Conservation (phyloP, 2,797 vertebrate species). For the Tadarida brasiliensis region DNA sequence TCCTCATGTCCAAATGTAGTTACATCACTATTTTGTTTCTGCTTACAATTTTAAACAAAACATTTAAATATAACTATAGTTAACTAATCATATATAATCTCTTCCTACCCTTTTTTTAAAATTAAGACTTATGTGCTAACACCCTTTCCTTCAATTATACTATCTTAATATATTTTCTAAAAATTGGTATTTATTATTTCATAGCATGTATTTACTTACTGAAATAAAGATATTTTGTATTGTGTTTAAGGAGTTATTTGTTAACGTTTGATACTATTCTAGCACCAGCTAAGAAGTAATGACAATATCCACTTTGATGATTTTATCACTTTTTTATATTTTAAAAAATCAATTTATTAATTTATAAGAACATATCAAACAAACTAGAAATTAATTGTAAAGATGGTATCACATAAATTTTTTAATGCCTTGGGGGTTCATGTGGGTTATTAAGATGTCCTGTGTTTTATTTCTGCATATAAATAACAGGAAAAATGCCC, state of each 20-base stretch:
- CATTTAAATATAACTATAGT: background rate
- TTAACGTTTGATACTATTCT: background rate
- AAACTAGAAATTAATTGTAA: background rate
- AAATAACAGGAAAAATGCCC: background rate
- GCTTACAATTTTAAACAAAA: background rate
- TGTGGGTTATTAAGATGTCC: background rate
- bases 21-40: background rate
- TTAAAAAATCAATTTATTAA: background rate
- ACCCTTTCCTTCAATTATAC: background rate
- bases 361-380: background rate
- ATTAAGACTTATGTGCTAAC: background rate
- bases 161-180: background rate
- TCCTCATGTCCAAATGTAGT: background rate
- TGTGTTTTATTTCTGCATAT: background rate
- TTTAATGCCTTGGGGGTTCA: background rate
- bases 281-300: background rate
- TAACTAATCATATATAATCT: background rate
- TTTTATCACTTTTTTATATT: background rate
- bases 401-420: background rate
- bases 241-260: background rate
- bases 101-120: background rate
- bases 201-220: background rate
- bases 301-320: background rate
- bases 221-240: background rate
- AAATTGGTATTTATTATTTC: background rate